A percentile compares a stretch with the other conserved stretches of the same genome.
Conservation (phyloP, 2,888 invertebrate species). For the Epistrophe eligans region DNA sequence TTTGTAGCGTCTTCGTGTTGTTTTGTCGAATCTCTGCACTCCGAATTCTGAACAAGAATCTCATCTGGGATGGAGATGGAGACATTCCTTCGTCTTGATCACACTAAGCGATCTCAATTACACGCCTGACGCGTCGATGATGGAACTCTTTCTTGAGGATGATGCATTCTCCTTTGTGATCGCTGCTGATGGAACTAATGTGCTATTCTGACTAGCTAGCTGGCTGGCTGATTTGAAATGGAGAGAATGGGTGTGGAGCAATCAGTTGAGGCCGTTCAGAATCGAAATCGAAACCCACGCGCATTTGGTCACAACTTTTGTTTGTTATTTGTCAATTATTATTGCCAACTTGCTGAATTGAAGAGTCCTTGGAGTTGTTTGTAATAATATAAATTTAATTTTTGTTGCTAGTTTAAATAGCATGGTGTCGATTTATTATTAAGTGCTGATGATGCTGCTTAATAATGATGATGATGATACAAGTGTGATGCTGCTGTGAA, state of each 20-base stretch:
- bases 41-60: slow-evolving; percentile 18
- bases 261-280: slow-evolving; percentile 11
- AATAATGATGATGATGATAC: neutral
- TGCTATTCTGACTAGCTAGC: neutral
- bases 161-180: slow-evolving; percentile 35
- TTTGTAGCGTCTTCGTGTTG: slow-evolving; percentile 13
- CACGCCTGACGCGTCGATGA: slow-evolving; percentile 46
- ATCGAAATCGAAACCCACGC: slow-evolving; percentile 37
- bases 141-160: slow-evolving; percentile 27
- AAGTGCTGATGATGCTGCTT: slow-evolving; percentile 37
- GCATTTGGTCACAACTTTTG: slow-evolving; percentile 31
- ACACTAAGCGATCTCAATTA: slow-evolving; percentile 55
- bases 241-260: slow-evolving; percentile 45
- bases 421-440: slow-evolving; percentile 51
- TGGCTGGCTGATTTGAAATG: neutral
- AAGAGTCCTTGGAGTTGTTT: slow-evolving; percentile 56
- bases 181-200: neutral
- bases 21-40: slow-evolving; percentile 52
- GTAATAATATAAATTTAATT: slow-evolving; percentile 5
- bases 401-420: slow-evolving; percentile 20
- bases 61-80: slow-evolving; percentile 9
- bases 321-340: slow-evolving; percentile 56
- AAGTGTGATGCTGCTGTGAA: neutral
- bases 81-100: slow-evolving; percentile 30
- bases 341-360: slow-evolving; percentile 32